phyloP scores from a whole-genome alignment of 2,797 vertebrate genomes.

The Artibeus lituratus region DNA sequence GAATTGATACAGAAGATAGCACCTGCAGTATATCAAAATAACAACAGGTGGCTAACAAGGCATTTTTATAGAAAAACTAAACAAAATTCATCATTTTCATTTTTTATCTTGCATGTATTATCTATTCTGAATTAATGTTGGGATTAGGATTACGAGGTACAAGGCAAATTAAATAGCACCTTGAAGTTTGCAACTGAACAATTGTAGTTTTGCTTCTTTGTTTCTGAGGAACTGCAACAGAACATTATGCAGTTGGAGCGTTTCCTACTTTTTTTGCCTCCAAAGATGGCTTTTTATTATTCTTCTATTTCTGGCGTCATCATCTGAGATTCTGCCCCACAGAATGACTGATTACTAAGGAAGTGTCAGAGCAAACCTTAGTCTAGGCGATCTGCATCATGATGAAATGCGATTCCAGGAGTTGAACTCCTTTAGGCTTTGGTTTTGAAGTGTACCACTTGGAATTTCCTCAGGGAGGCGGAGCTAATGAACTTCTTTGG shows the following conservation, averaged over 20 bases:
- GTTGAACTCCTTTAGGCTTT: background rate
- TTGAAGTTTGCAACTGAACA: background rate
- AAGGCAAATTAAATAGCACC: background rate
- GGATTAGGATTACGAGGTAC: conserved; percentile 7
- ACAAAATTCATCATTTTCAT: background rate
- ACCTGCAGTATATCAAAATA: background rate
- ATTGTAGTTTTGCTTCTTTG: background rate
- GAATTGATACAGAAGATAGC: background rate
- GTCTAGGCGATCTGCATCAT: background rate
- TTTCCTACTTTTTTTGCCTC: background rate
- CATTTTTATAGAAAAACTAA: background rate
- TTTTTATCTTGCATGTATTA: conserved; percentile 14
- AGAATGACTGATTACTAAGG: background rate
- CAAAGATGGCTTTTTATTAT: background rate
- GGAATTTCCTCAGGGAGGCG: background rate
- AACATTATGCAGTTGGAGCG: background rate
- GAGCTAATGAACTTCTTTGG: background rate
- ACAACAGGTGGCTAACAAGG: background rate
- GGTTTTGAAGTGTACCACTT: background rate
- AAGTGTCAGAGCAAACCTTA: background rate
- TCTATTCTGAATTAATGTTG: background rate
- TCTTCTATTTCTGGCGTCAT: background rate
- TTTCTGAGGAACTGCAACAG: background rate
- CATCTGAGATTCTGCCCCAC: background rate
- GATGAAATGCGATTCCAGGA: background rate